Evolutionary conservation across 35 echinoderm and acorn worm genomes (phyloP), one percentile per base, ranked within the genome.

Genomic region (Acanthaster planci): DNA sequence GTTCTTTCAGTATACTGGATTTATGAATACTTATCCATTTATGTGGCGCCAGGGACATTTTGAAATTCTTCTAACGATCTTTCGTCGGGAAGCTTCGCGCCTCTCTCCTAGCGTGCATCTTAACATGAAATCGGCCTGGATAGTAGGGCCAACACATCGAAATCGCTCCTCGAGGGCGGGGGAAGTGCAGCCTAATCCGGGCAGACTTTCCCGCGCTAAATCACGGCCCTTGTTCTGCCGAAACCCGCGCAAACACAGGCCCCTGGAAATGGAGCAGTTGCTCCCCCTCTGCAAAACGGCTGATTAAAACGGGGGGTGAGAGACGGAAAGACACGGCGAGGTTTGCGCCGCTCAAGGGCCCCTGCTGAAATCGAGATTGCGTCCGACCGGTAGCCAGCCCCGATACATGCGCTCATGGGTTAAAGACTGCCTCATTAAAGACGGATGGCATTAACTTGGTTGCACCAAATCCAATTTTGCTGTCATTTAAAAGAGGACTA

Each of bases 151-250:
- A 6, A 47, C 4, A 47, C 4, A 6, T 47, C 42, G 42, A 4
- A 47, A 47, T 47, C 42, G 42, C 30, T 72, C 23, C 64, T 26
- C 0, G 64, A 72, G 34, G 64, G 64, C 64, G 34, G 42, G 23
- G 15, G 64, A 26, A 72, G 64, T 72, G 30, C 64, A 26, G 26
- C 34, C 64, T 72, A 72, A 72, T 72, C 64, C 64, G 29, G 34
- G 64, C 64, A 35, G 64, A 72, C 26, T 72, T 26, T 21, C 23
- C 64, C 64, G 19, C 64, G 64, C 23, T 72, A 72, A 72, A 72
- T 72, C 64, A 72, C 64, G 14, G 34, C 64, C 64, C 64, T 72
- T 72, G 64, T 72, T 72, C 30, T 8, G 23, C 64, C 64, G 18
- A 19, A 26, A 26, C 26, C 42, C 30, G 26, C 26, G 30, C 22